Evolutionary conservation across 2,797 vertebrate species (phyloP).

Genomic region (Euthynnus affinis): DNA sequence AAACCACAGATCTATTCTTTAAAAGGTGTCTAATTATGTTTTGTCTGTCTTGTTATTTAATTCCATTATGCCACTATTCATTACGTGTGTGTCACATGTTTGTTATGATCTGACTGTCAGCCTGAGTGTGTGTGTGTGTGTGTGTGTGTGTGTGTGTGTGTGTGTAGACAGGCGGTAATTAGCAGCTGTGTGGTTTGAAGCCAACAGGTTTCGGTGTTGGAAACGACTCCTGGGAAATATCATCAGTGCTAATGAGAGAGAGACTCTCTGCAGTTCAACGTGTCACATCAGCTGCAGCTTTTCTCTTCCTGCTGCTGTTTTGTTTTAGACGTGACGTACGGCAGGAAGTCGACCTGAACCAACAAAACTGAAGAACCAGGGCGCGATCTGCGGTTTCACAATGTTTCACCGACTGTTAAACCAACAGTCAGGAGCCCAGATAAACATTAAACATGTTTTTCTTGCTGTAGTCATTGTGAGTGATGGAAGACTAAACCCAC

Average conservation of each 20-base stretch:
- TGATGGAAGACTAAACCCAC: too few relatives aligned
- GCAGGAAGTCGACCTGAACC: not conserved
- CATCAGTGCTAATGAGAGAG: not conserved
- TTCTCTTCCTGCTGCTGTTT: not conserved
- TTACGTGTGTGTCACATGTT: not conserved
- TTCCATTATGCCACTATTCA: not conserved
- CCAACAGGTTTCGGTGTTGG: slow-evolving; percentile 25
- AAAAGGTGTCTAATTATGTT: slow-evolving; percentile 16
- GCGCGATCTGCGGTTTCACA: too few relatives aligned
- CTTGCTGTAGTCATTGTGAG: too few relatives aligned
- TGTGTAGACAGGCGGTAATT: not conserved
- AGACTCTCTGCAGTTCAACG: not conserved
- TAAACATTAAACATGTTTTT: too few relatives aligned
- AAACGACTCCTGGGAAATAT: slow-evolving; percentile 20
- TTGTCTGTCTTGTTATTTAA: slow-evolving; percentile 26
- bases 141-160: slow-evolving; percentile 2
- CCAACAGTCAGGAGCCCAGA: too few relatives aligned
- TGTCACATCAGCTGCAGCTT: not conserved
- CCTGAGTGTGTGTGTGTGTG: not conserved
- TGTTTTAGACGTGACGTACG: not conserved
- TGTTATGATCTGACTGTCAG: not conserved
- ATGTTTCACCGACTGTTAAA: too few relatives aligned
- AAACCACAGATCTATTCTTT: slow-evolving; percentile 27
- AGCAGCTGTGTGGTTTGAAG: slow-evolving; percentile 26
- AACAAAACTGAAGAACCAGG: too few relatives aligned